These are phyloP conservation scores for Trichopria drosophilae DNA, from an alignment of 2,888 invertebrate species.

Conservation along the genomic window DNA sequence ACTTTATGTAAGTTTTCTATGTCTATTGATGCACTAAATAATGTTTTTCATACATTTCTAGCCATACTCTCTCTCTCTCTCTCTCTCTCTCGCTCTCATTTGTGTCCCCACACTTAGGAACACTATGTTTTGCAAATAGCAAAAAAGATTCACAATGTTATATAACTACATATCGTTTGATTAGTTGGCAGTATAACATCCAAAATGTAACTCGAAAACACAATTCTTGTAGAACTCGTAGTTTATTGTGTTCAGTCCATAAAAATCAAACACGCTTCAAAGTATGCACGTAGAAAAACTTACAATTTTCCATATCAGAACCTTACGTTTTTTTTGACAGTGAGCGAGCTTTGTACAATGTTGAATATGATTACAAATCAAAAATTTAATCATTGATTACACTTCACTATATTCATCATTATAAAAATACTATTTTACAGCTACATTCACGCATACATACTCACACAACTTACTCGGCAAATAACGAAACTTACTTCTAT, in stretches of 20 bases:
- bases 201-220: conserved; percentile 9
- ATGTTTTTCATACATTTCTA: too few species aligned
- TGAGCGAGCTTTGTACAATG: conserved; percentile 12
- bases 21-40: too few species aligned
- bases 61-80: too few species aligned
- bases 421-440: conserved; percentile 55
- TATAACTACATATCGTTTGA: conserved; percentile 28
- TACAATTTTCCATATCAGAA: neutral
- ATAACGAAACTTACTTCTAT: conserved; percentile 30
- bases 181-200: conserved; percentile 39
- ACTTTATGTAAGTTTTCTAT: too few species aligned
- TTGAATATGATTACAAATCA: conserved; percentile 14
- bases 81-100: too few species aligned
- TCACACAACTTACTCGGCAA: conserved; percentile 25
- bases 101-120: too few species aligned
- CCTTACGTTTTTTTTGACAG: too few species aligned
- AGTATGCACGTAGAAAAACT: neutral
- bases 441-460: conserved; percentile 23
- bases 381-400: conserved; percentile 30
- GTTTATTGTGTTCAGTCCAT: neutral
- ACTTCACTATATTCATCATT: conserved; percentile 42
- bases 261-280: neutral
- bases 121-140: conserved; percentile 30
- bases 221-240: neutral
- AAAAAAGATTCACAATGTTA: conserved; percentile 16